Conservation (phyloP, 2,797 vertebrate species). For the Periophthalmus magnuspinnatus region DNA sequence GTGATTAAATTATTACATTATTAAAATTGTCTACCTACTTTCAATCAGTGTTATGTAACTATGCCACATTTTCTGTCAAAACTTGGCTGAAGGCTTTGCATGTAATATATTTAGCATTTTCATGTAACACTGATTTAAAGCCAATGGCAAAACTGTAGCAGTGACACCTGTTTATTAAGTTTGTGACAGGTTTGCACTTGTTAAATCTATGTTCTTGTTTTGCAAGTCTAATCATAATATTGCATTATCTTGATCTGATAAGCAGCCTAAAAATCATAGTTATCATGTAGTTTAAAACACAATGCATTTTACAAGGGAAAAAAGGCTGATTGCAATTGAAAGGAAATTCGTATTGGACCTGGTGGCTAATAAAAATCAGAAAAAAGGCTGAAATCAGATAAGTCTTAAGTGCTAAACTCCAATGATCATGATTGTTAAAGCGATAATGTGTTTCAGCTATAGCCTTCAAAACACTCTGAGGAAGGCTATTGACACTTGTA, state of each 20-base stretch:
- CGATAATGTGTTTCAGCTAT: too few relatives aligned
- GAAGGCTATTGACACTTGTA: too few relatives aligned
- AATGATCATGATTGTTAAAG: too few relatives aligned
- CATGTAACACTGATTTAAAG: neutral
- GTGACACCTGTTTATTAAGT: neutral
- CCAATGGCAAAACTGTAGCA: neutral
- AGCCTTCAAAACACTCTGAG: too few relatives aligned
- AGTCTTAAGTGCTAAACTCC: too few relatives aligned
- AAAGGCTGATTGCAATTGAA: neutral
- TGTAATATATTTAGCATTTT: neutral
- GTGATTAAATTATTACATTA: too few relatives aligned
- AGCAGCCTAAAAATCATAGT: too few relatives aligned
- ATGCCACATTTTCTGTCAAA: constrained; percentile 79
- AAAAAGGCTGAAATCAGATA: too few relatives aligned
- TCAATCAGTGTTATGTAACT: neutral
- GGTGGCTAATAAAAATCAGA: neutral
- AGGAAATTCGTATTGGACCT: neutral
- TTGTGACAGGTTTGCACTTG: neutral
- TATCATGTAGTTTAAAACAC: neutral
- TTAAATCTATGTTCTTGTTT: neutral
- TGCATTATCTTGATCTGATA: too few relatives aligned
- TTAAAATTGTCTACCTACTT: too few relatives aligned
- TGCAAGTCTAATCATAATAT: neutral
- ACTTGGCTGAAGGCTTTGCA: neutral
- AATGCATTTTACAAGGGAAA: neutral